Percentiles rank a stretch among this genome's conserved stretches.
Evolutionary conservation across 1,140 invertebrate genomes (phyloP).

Genomic region (Atta cephalotes): DNA sequence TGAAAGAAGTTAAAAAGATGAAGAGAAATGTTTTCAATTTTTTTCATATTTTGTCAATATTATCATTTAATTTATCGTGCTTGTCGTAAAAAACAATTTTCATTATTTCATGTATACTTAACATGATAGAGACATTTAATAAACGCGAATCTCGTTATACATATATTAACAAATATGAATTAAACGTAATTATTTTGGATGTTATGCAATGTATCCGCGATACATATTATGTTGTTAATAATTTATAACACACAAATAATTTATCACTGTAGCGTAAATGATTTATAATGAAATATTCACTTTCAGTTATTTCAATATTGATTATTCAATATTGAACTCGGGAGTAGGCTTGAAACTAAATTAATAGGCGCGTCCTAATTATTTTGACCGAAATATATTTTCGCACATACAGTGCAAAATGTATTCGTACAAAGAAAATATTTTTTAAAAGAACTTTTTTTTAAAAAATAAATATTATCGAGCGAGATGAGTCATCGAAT

Average conservation of each 20-base stretch:
- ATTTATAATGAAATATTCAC: conserved; percentile 29
- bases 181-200: conserved; percentile 24
- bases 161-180: conserved; percentile 7
- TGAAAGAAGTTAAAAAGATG: not conserved
- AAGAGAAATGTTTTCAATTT: not conserved
- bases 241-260: not conserved
- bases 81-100: not conserved
- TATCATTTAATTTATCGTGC: conserved; percentile 21
- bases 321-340: no score
- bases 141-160: conserved; percentile 20
- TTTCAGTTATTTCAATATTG: conserved; percentile 29
- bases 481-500: no score
- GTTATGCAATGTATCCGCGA: not conserved
- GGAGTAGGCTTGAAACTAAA: no score
- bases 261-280: not conserved
- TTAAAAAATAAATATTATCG: no score
- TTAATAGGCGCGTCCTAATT: no score
- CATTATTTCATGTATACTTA: not conserved
- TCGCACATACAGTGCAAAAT: no score
- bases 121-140: not conserved
- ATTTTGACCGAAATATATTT: no score
- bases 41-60: conserved; percentile 11
- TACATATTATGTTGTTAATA: not conserved
- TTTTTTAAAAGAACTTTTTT: no score
- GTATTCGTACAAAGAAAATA: no score